Conservation (phyloP, 2,797 vertebrate genomes). For the Sebastes vulpes region DNA sequence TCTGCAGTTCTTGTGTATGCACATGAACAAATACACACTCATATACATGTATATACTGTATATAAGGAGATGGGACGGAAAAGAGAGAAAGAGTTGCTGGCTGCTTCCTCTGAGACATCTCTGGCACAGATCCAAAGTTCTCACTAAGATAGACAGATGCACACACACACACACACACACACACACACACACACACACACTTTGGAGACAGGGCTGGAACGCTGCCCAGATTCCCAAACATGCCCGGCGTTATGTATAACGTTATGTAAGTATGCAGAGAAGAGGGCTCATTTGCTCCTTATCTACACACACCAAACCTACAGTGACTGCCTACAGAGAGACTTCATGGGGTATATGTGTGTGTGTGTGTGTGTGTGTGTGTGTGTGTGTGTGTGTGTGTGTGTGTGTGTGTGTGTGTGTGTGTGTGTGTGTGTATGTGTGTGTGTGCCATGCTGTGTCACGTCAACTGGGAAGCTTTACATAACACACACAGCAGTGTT, state of each 20-base stretch:
- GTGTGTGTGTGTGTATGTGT: slow-evolving; percentile 9
- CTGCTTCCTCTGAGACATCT: slow-evolving; percentile 56
- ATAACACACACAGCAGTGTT: slow-evolving; percentile 54
- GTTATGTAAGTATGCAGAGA: slow-evolving; percentile 74
- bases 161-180: slow-evolving; percentile 8
- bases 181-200: slow-evolving; percentile 15
- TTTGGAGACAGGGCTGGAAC: slow-evolving; percentile 59
- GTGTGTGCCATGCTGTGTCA: slow-evolving; percentile 53
- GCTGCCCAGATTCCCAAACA: slow-evolving; percentile 73
- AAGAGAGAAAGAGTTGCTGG: slow-evolving; percentile 32
- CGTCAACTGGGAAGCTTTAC: slow-evolving; percentile 61
- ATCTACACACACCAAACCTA: slow-evolving; percentile 61
- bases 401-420: not conserved
- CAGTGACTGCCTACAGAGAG: slow-evolving; percentile 37
- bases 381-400: not conserved
- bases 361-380: not conserved
- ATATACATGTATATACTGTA: not conserved
- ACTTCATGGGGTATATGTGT: slow-evolving; percentile 29
- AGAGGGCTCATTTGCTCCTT: slow-evolving; percentile 65
- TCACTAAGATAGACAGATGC: slow-evolving; percentile 37
- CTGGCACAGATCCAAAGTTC: slow-evolving; percentile 62
- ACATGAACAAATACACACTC: slow-evolving; percentile 4
- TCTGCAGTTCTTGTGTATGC: not conserved
- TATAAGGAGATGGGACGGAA: slow-evolving; percentile 13
- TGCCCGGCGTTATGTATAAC: slow-evolving; percentile 60